phyloP scores from a whole-genome alignment of 1,140 invertebrate genomes.

The Macrobrachium nipponense region DNA sequence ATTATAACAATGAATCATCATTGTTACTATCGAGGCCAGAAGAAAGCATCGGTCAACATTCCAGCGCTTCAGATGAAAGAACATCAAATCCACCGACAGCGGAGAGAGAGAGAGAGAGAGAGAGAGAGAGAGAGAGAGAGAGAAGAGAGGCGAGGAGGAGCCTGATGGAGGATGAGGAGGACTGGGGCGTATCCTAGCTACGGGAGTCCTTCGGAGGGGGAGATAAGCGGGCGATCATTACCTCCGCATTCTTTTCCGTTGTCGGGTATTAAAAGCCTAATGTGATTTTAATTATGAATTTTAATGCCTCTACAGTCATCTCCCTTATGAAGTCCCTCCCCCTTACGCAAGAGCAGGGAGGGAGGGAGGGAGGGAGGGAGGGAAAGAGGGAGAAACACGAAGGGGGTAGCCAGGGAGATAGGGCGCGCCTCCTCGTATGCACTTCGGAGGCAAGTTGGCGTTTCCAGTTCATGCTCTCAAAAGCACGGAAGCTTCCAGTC shows the following conservation, averaged over 20 bases:
- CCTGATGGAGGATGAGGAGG: neutral
- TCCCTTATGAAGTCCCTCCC: neutral
- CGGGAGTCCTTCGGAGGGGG: neutral
- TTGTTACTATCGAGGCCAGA: too few species aligned
- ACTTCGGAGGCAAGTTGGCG: neutral
- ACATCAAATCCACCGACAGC: too few species aligned
- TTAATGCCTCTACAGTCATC: conserved; percentile 13
- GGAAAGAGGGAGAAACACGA: too few species aligned
- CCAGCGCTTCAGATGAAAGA: neutral
- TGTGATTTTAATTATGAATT: conserved; percentile 48
- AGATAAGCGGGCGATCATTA: neutral
- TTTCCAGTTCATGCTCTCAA: too few species aligned
- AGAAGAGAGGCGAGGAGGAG: neutral
- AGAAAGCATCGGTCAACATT: too few species aligned
- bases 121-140: neutral
- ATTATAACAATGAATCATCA: too few species aligned
- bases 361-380: too few species aligned
- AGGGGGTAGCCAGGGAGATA: too few species aligned
- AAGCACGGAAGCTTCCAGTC: too few species aligned
- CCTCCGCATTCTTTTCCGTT: conserved; percentile 21
- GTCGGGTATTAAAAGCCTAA: conserved; percentile 31
- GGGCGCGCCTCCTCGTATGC: too few species aligned
- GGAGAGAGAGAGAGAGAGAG: conserved; percentile 2
- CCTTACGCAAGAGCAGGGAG: too few species aligned
- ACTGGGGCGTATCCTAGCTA: neutral